Percentiles rank a stretch among this genome's conserved stretches.
Conservation (phyloP, 2,113 vertebrate genomes). For the Oncorhynchus keta region DNA sequence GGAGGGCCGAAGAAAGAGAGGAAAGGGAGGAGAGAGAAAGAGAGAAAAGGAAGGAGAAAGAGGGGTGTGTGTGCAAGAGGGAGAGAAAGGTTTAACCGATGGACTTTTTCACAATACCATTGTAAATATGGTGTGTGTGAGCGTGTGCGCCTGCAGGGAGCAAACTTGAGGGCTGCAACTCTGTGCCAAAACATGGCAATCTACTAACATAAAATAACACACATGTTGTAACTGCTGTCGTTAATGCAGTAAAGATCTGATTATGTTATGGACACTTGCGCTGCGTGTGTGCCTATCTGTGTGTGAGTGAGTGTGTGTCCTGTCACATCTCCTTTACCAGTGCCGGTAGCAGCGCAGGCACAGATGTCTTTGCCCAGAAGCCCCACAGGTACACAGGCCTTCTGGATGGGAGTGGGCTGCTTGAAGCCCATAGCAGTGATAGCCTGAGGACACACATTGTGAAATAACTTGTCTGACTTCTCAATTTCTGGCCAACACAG, state of each 20-base stretch:
- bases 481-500: no score
- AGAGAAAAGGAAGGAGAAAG: no score
- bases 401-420: slow-evolving; percentile 95
- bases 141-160: background rate
- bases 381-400: slow-evolving; percentile 92
- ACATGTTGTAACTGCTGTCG: no score
- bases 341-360: slow-evolving; percentile 96
- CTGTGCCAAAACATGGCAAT: no score
- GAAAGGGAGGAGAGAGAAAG: background rate
- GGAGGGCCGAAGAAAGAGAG: background rate
- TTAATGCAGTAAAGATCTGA: no score
- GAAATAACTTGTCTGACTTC: no score
- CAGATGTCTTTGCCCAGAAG: slow-evolving; percentile 94
- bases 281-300: background rate
- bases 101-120: background rate
- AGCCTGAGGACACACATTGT: slow-evolving; percentile 72
- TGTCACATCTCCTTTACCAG: slow-evolving; percentile 71
- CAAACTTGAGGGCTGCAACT: no score
- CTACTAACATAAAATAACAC: no score
- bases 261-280: no score
- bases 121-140: background rate
- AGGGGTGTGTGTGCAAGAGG: no score
- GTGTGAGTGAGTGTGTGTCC: background rate
- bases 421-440: slow-evolving; percentile 89
- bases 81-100: no score